Conservation (phyloP, 2,888 invertebrate species). For the Ormyrus rosae region DNA sequence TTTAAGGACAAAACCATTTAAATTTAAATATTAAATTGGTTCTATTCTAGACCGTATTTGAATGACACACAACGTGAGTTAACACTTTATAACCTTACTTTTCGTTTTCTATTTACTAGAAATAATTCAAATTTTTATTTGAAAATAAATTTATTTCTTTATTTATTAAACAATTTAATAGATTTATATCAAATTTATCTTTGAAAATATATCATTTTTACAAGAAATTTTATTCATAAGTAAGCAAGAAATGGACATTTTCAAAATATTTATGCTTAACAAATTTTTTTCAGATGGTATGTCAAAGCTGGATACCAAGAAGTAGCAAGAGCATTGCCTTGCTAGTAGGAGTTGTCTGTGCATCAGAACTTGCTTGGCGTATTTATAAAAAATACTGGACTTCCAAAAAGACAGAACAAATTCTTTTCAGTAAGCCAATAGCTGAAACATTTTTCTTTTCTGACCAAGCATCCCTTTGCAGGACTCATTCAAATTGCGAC, state of each 20-base stretch:
- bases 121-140: too few relatives aligned
- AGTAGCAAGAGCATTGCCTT: constrained; percentile 35
- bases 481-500: constrained; percentile 59
- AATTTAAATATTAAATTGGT: too few relatives aligned
- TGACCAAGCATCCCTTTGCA: constrained; percentile 63
- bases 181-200: background rate
- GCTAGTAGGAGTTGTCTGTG: constrained; percentile 26
- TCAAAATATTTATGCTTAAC: background rate
- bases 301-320: constrained; percentile 13
- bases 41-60: too few relatives aligned
- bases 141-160: background rate
- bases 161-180: background rate
- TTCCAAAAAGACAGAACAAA: constrained; percentile 14
- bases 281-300: constrained; percentile 32
- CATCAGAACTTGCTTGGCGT: constrained; percentile 60
- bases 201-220: background rate
- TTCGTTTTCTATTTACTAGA: too few relatives aligned
- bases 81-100: too few relatives aligned
- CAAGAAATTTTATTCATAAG: too few relatives aligned
- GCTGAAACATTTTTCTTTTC: constrained; percentile 70
- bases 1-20: too few relatives aligned
- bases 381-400: constrained; percentile 54
- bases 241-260: too few relatives aligned
- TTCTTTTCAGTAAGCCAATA: constrained; percentile 46
- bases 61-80: too few relatives aligned